Evolutionary conservation across 2,113 vertebrate species (phyloP).

Genomic region (Chloebia gouldiae): DNA sequence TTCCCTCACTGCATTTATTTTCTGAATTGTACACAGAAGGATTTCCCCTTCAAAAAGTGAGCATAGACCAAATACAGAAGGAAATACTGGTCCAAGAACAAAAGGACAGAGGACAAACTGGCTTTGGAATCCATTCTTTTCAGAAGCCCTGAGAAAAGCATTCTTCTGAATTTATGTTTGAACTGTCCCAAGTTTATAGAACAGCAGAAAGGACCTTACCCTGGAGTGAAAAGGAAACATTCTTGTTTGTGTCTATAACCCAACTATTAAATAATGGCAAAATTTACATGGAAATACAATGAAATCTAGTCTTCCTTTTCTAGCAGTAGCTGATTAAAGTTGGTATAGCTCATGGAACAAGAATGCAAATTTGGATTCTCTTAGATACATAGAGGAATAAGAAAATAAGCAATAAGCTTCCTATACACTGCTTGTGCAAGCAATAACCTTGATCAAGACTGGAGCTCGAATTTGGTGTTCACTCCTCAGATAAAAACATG

Average conservation of each 20-base stretch:
- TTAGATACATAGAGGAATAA: not conserved
- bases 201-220: not conserved
- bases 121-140: not conserved
- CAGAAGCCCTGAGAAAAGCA: not conserved
- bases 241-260: not conserved
- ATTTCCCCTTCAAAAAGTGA: not conserved
- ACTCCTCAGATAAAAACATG: not conserved
- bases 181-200: not conserved
- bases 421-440: not conserved
- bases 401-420: not conserved
- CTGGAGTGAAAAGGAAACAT: not conserved
- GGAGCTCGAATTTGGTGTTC: not conserved
- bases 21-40: not conserved
- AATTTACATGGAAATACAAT: not conserved
- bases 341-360: not conserved
- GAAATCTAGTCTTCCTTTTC: not conserved
- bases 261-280: not conserved
- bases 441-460: not conserved
- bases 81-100: not conserved
- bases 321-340: not conserved
- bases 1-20: not conserved
- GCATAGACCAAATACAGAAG: not conserved
- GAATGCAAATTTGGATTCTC: not conserved
- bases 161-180: not conserved
- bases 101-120: not conserved